Evolutionary conservation across 2,797 vertebrate genomes (phyloP), one percentile per base, ranked within the genome.

Genomic region (Sebastiscus tertius): DNA sequence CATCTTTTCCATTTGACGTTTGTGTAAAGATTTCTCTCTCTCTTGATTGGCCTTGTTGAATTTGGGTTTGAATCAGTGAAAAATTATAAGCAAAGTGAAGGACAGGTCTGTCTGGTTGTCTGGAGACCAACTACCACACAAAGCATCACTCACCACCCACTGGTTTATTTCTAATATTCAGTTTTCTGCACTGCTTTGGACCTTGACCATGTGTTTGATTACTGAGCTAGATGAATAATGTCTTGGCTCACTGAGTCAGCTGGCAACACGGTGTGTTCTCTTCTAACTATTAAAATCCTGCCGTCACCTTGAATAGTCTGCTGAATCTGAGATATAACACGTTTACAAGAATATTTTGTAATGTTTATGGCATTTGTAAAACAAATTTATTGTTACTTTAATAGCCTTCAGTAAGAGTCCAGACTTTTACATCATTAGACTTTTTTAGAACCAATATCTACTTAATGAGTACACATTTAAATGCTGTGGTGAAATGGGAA

Each of bases 291-390:
- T 77, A 80, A 85, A 86, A 85, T 49, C 54, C 55, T 68, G 74
- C 84, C 61, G 34, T 91, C 75, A 78, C 60, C 75, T 72, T 10
- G 36, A 74, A 72, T 24, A 63, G 55, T 73, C 71, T 76, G 74
- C 77, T 72, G n/a, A 79, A 77, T 62, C 34, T 42, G 71, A 86
- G 69, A 82, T 83, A 46, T 65, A 89, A 70, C 65, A 52, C 36
- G 29, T 86, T 90, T 86, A 79, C 75, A 80, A 77, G 68, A 77
- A 80, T 79, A 75, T 86, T 89, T 86, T 66, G 29, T 24, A 31
- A 60, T 81, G 79, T 92, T 90, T 87, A 87, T 81, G 59, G 75
- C 83, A 78, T 88, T 73, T 84, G 63, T 90, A 80, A 77, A 88
- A 77, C 67, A 68, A 54, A 64, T 83, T 74, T 77, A 81, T 82